Evolutionary conservation across 1,140 invertebrate species (phyloP).

Genomic region (Anthonomus grandis): DNA sequence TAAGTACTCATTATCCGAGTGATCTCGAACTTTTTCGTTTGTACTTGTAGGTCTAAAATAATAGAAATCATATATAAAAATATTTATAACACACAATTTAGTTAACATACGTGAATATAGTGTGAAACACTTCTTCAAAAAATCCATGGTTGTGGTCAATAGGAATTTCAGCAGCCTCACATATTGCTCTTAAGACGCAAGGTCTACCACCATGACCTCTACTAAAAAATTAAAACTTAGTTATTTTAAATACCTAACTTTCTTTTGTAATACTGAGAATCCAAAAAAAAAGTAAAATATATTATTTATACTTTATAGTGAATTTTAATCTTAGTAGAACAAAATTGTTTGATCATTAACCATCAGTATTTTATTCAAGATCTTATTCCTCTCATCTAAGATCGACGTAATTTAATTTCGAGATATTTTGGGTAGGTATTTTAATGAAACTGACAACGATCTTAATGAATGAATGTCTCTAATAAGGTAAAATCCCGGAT

Average conservation of each 20-base stretch:
- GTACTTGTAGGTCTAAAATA: slow-evolving; percentile 61
- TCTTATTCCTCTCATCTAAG: too few species aligned
- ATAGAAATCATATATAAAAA: background rate
- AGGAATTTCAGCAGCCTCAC: slow-evolving; percentile 43
- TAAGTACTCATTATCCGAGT: slow-evolving; percentile 66
- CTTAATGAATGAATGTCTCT: too few species aligned
- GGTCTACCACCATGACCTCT: slow-evolving; percentile 43
- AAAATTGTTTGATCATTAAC: too few species aligned
- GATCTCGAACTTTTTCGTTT: slow-evolving; percentile 56
- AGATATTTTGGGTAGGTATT: too few species aligned
- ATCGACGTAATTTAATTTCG: too few species aligned
- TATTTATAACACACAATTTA: background rate
- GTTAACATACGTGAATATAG: slow-evolving; percentile 51
- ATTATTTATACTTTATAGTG: too few species aligned
- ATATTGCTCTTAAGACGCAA: slow-evolving; percentile 55
- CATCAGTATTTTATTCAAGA: too few species aligned
- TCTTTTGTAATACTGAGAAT: background rate
- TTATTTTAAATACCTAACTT: slow-evolving; percentile 7
- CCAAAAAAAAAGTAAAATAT: background rate
- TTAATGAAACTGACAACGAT: too few species aligned
- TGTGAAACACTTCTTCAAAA: slow-evolving; percentile 52
- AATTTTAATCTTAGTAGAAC: too few species aligned
- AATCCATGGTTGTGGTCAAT: slow-evolving; percentile 44
- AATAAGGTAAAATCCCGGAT: too few species aligned
- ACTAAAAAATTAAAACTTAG: background rate